Base-by-base conservation (phyloP, 2,797 vertebrate genomes). In the Enoplosus armatus region DNA sequence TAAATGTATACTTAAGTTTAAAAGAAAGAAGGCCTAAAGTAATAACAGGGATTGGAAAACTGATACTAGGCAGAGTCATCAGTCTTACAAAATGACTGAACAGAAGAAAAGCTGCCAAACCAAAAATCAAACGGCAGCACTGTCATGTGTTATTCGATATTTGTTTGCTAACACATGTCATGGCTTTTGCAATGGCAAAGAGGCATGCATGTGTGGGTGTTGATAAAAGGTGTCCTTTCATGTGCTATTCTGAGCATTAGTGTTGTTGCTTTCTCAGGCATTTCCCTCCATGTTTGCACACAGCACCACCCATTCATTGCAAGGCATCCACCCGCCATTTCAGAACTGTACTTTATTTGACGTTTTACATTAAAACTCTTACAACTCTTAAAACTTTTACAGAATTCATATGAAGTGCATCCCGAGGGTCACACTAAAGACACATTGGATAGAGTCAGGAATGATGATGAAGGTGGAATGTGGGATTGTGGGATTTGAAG, bases 401-500 rank as follows among this genome's bases (percentile, higher is more conserved):
- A 20, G 41, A 72, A 39, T 20, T 12, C n/a, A 55, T 3, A 2
- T 24, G 7, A 68, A 26, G 26, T 62, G 39, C 41, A 62, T 3
- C 24, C 66, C 1, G 6, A 70, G 54, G 75, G 75, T 88, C 86
- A 88, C 54, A 22, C 20, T 77, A 24, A 80, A 89, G 83, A 82
- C 65, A 59, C 58, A 45, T 55, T 60, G 71, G 59, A 70, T 47
- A 10, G 60, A 69, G 59, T 67, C 63, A 31, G 72, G 68, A 82
- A 18, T 75, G 66, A 89, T 89, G 88, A 88, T 87, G 87, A 79
- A 0, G 79, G 81, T 86, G 90, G 83, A 93, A 82, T 75, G 78
- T 75, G 83, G 79, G 83, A 87, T 89, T 88, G 85, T 35, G 61
- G 80, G 80, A 90, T 88, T 89, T 89, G 80, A 87, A 20, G 11